Evolutionary conservation across 2,797 vertebrate species (phyloP), one percentile per base, ranked within the genome.

Genomic region (Cynodonichthys magdalenae): DNA sequence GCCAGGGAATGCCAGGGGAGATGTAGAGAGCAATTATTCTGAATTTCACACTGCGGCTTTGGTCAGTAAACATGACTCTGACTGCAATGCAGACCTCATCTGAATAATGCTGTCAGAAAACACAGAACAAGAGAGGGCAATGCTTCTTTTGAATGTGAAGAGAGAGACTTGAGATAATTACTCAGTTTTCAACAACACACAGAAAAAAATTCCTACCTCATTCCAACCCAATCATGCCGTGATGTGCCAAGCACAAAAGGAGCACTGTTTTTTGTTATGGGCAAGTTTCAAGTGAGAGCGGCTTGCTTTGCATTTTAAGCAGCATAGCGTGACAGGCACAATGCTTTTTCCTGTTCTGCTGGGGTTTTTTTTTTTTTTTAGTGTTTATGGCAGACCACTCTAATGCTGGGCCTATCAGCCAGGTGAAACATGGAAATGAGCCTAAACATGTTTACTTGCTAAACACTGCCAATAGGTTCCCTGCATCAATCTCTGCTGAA

Each of bases 41-140:
- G 75, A 81, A 91, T 90, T 91, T 90, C 87, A 88, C 90, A 87
- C 84, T 84, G 81, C 66, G 44, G 87, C 88, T 90, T 87, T 88
- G 87, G 90, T 89, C 88, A 87, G 88, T 82, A 92, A 92, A 90
- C 88, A 87, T 81, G 71, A 84, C 74, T 86, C 63, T 27, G 71
- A 71, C 81, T 83, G 89, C 87, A 87, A 66, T 87, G 89, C 87
- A 88, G 83, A 88, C 65, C 78, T 89, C 86, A 83, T 89, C 81
- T 88, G 82, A 89, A 87, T 90, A 81, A 86, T 80, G 72, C 75
- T 73, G 81, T 89, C 85, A 85, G 82, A 77, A 81, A 74, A 83
- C 55, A 59, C 53, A 57, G 51, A 69, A 69, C 59, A 60, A 74
- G 59, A 63, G 68, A 39, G 57, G 61, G 65, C 28, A 66, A 39